phyloP scores from a whole-genome alignment of 2,113 vertebrate genomes.

The Callopanchax toddi region DNA sequence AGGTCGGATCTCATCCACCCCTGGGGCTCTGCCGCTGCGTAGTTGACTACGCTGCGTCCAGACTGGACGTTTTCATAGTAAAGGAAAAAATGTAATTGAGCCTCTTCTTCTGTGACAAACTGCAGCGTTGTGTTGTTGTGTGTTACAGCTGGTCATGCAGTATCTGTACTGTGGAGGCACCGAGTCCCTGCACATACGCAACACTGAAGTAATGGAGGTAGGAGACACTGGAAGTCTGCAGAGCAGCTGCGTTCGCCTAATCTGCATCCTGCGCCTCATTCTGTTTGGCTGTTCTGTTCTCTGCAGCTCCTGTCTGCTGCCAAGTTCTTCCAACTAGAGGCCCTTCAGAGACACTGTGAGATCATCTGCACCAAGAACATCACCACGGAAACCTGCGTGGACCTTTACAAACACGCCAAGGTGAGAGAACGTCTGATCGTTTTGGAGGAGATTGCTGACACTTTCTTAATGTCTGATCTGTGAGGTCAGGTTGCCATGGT shows the following conservation, averaged over 20 bases:
- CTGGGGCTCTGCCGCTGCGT: too few relatives aligned
- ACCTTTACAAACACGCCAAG: conserved; percentile 83
- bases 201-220: conserved; percentile 85
- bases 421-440: conserved; percentile 37
- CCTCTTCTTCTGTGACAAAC: too few relatives aligned
- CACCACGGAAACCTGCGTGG: conserved; percentile 80
- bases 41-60: too few relatives aligned
- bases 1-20: too few relatives aligned
- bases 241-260: conserved; percentile 16
- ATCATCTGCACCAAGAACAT: conserved; percentile 86
- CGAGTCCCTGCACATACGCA: conserved; percentile 80
- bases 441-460: background rate
- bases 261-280: conserved; percentile 22
- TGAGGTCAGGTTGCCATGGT: too few relatives aligned
- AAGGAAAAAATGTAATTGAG: too few relatives aligned
- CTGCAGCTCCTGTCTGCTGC: conserved; percentile 82
- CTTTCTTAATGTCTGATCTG: too few relatives aligned
- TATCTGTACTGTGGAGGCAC: conserved; percentile 82
- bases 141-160: conserved; percentile 82
- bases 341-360: conserved; percentile 86
- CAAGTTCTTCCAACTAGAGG: conserved; percentile 83
- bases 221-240: conserved; percentile 16
- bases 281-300: conserved; percentile 37
- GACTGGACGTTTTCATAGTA: too few relatives aligned
- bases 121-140: too few relatives aligned